Base-by-base conservation (phyloP, 1,140 invertebrate species). In the silkworm (Bombyx mori) region DNA sequence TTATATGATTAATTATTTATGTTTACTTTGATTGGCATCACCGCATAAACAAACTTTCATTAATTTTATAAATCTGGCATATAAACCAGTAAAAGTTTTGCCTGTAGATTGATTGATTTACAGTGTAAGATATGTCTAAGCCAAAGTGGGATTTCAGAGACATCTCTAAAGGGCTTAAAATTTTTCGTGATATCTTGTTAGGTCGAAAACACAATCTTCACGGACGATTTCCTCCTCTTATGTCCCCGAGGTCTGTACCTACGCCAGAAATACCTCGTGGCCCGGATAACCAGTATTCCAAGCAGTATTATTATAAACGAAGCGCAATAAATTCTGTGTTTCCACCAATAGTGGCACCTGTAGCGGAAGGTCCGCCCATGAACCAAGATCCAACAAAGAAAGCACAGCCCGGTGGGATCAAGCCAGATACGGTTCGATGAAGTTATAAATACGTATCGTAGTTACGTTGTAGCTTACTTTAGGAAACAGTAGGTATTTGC, bases 151-250 rank as follows among this genome's bases (percentile, higher is more conserved):
- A 60, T 57, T 75, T 63, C 12, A 63, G 79, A 58, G 81, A 86
- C 57, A 68, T 86, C 8, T 77, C 73, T 4, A 35, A 42, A 18
- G 56, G 64, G 6, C 48, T 86, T 22, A 60, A 76, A 56, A 76
- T 58, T 43, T 10, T 86, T 2, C 66, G 82, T 45, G 57, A 80
- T 5, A 71, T 86, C 65, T 62, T 86, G 43, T 60, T 86, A 26
- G 82, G 82, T 6, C 69, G 79, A 55, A 71, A 75, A 54, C 73
- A 82, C 51, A 67, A 46, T n/a, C 54, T 76, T 5, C 81, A 82
- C 26, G 59, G 59, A 35, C 64, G 82, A 6, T 86, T 82, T 68
- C 67, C 61, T 4, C 71, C 73, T 9, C 44, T 65, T 1, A 10
- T 84, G 1, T 57, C 82, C 12, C 64, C 82, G 7, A 70, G 82